These are phyloP conservation scores for Tortrix viridana DNA, from an alignment of 2,888 invertebrate genomes.

Conservation along the genomic window DNA sequence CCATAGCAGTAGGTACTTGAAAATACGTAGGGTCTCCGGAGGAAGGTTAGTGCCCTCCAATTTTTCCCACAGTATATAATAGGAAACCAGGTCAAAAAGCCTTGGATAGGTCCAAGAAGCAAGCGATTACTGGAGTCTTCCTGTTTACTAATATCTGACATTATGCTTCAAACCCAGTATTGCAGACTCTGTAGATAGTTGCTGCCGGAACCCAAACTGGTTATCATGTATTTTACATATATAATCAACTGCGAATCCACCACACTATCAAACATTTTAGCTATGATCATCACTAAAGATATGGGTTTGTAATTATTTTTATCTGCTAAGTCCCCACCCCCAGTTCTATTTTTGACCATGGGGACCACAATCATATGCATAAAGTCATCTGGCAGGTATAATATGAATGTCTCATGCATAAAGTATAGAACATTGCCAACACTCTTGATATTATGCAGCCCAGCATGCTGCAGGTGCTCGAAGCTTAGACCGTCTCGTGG, in stretches of 20 bases:
- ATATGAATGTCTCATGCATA: background rate
- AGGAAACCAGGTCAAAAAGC: constrained; percentile 41
- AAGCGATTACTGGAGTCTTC: constrained; percentile 36
- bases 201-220: constrained; percentile 43
- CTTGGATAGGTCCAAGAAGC: constrained; percentile 39
- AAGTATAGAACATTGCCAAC: background rate
- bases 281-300: constrained; percentile 41
- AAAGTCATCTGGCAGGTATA: constrained; percentile 28
- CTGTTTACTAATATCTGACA: constrained; percentile 31
- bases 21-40: constrained; percentile 8
- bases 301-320: constrained; percentile 43
- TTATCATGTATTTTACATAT: constrained; percentile 38
- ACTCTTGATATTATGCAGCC: background rate
- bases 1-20: constrained; percentile 29
- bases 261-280: constrained; percentile 42
- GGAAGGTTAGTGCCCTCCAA: constrained; percentile 12
- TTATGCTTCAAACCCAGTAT: constrained; percentile 41
- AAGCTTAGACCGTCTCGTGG: background rate
- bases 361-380: constrained; percentile 10
- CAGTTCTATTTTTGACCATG: constrained; percentile 35
- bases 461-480: constrained; percentile 1
- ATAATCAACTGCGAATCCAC: constrained; percentile 38
- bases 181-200: constrained; percentile 41
- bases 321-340: constrained; percentile 34
- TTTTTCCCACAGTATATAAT: constrained; percentile 37